A percentile compares a stretch with the other conserved stretches of the same genome.
These are phyloP conservation scores for Atlantisia rogersi DNA, from an alignment of 2,113 vertebrate genomes.

Conservation along the genomic window DNA sequence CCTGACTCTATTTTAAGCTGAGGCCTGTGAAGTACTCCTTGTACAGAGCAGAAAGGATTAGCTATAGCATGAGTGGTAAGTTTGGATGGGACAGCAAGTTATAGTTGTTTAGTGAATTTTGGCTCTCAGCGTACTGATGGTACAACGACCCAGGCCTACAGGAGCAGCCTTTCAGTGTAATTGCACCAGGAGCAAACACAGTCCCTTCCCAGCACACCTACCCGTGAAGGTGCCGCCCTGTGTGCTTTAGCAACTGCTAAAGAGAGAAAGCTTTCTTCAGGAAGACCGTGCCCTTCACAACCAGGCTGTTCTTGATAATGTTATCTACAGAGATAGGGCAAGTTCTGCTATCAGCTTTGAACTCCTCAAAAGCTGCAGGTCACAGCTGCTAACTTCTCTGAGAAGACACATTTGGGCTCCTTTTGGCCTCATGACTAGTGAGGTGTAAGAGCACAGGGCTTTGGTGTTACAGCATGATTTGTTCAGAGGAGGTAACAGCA, in stretches of 20 bases:
- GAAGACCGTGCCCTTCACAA: not conserved
- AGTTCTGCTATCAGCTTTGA: fast-evolving
- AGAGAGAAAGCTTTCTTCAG: not conserved
- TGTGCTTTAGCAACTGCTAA: not conserved
- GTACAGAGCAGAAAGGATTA: not conserved
- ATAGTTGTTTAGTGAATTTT: not conserved
- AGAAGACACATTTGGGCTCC: not conserved
- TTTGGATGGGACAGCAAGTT: not conserved
- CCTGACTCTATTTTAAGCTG: not conserved
- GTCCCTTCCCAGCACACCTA: not conserved
- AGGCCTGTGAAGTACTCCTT: not conserved
- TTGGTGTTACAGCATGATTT: not conserved
- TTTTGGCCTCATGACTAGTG: not conserved
- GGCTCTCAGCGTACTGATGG: fast-evolving
- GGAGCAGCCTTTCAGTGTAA: not conserved
- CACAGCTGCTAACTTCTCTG: not conserved
- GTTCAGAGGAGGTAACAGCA: fast-evolving
- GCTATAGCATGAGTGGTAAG: not conserved
- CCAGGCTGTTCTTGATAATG: not conserved
- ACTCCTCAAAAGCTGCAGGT: not conserved
- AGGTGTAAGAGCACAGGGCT: not conserved
- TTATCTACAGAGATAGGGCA: not conserved
- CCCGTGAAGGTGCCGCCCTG: not conserved
- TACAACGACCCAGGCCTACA: not conserved
- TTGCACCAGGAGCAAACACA: not conserved